Percentiles rank a stretch among this genome's conserved stretches.
Conservation (phyloP, 2,888 invertebrate genomes). For the Amphipoea lucens region DNA sequence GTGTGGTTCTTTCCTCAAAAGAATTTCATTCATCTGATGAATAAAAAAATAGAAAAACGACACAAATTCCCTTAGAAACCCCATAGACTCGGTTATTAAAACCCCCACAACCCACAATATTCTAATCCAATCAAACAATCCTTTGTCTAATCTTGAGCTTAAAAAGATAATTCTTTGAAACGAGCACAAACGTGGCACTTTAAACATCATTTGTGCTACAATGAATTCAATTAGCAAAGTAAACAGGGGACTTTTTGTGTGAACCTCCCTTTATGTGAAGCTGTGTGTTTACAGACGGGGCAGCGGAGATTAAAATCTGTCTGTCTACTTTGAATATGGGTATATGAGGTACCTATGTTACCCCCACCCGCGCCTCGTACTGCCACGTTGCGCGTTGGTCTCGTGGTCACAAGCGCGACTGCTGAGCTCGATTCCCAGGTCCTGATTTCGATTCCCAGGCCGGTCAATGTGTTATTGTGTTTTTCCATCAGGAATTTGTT, state of each 20-base stretch:
- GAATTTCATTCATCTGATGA: background rate
- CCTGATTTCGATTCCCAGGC: too few relatives aligned
- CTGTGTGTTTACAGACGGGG: constrained; percentile 79
- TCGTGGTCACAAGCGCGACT: too few relatives aligned
- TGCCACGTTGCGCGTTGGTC: too few relatives aligned
- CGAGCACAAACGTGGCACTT: constrained; percentile 72
- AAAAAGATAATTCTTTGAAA: constrained; percentile 73
- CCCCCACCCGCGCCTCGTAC: too few relatives aligned
- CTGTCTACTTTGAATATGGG: constrained; percentile 34
- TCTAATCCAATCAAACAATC: constrained; percentile 61
- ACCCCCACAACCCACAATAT: constrained; percentile 46
- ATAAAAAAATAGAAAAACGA: background rate
- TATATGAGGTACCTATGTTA: background rate
- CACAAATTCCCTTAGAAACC: background rate
- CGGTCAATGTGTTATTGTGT: too few relatives aligned
- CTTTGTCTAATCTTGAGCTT: constrained; percentile 62
- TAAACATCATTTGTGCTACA: constrained; percentile 86
- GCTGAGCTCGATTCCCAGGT: too few relatives aligned
- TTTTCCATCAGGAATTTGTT: too few relatives aligned
- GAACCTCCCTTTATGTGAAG: constrained; percentile 70
- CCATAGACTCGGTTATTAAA: constrained; percentile 9
- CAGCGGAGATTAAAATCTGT: constrained; percentile 70
- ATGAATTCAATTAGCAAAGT: constrained; percentile 88
- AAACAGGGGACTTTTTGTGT: constrained; percentile 83
- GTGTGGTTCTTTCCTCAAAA: too few relatives aligned